These are phyloP conservation scores for Jacana jacana DNA, from an alignment of 2,113 vertebrate species.

Conservation along the genomic window DNA sequence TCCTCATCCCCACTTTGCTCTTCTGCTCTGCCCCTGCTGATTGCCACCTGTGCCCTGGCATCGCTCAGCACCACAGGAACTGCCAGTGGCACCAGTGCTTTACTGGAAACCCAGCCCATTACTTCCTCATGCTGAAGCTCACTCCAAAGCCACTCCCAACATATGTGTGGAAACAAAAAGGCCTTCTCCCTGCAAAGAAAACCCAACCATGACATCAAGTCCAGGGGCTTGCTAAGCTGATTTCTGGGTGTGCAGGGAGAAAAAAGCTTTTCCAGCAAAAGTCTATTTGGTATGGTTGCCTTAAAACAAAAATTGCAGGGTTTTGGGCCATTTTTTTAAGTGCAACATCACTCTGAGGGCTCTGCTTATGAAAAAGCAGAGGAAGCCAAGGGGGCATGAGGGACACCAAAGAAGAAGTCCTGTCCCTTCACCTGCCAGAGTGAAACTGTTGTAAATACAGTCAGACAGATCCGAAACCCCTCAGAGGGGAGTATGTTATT, in stretches of 20 bases:
- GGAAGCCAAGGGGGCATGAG: background rate
- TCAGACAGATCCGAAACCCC: background rate
- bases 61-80: fast-evolving
- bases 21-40: background rate
- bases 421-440: background rate
- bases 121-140: background rate
- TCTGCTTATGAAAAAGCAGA: background rate
- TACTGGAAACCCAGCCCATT: background rate
- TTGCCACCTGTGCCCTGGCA: background rate
- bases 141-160: background rate
- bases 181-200: background rate
- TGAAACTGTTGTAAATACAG: background rate
- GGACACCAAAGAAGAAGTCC: background rate
- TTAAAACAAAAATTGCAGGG: background rate
- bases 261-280: background rate
- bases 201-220: background rate
- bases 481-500: background rate
- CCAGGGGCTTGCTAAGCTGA: background rate
- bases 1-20: background rate
- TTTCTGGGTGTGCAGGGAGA: background rate
- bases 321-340: background rate
- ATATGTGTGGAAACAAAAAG: background rate
- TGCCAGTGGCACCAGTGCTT: fast-evolving
- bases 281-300: background rate
- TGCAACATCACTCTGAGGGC: background rate